Base-by-base conservation (phyloP, 2,113 vertebrate species). In the Passer montanus region DNA sequence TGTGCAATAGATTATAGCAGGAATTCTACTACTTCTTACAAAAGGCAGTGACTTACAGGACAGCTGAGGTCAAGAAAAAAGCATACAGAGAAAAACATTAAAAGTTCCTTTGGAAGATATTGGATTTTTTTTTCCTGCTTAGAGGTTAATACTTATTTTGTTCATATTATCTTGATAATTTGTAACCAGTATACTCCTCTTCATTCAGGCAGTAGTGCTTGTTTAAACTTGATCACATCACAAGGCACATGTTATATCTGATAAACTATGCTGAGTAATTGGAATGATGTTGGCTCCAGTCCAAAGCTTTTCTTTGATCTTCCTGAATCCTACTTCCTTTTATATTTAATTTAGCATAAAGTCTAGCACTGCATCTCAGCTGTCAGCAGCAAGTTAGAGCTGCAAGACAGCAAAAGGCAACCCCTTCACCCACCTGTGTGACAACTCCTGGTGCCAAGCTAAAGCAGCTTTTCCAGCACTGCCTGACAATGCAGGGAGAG, bases 221-320 rank as follows among this genome's bases (percentile, higher is more conserved):
- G 55, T n/a, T 53, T 30, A 49, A 87, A 59, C 30, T 46, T 0
- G 0, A 26, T 12, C 50, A 53, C 17, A n/a, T 9, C 10, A 13
- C 2, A 10, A 37, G 4, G 15, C 4, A 27, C 1, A 4, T 1
- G 2, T 28, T 58, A 68, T 62, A 11, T 31, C 26, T 73, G 47
- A 68, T 26, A 52, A 53, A 78, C 6, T 52, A 5, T 17, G 30
- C 9, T 63, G 46, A 93, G 4, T 10, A 23, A 58, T 18, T 17
- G 37, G 9, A n/a, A 20, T 52, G 44, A 68, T 20, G 4, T 5
- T 49, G 31, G 22, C 10, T 10, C 21, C 7, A 60, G 1, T 18
- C 19, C 50, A 88, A 26, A 88, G 28, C 8, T 73, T 77, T 23
- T 66, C 31, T 50, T 37, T 67, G n/a, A 73, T 77, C 13, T 11